Evolutionary conservation across 2,797 vertebrate species (phyloP), one percentile per base, ranked within the genome.

Genomic region (Naso thynnoides): DNA sequence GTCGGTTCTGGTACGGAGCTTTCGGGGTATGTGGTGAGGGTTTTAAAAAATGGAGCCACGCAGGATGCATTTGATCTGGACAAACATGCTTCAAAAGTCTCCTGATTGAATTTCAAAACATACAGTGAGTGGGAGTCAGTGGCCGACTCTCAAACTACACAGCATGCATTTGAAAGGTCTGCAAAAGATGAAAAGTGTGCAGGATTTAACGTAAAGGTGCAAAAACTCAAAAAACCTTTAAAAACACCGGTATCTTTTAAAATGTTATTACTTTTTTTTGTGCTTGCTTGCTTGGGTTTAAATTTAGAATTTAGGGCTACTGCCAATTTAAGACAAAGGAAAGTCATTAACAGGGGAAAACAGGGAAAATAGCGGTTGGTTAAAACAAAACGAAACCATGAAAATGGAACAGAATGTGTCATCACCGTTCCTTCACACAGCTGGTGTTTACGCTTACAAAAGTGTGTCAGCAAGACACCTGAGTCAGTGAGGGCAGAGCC

Each of bases 381-480:
- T 0, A 27, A 38, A 38, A 16, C 41, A 9, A 42, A 59, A 56
- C 14, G 11, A 38, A 42, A 33, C 33, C 3, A 58, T 45, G 14
- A 21, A n/a, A 39, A 55, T 15, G 6, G 2, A 42, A 4, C n/a
- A n/a, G 65, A 27, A 53, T 8, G 23, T 45, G 47, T 56, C 27
- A 44, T 39, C 27, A 10, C 6, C 2, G 6, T 3, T 5, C n/a
- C 8, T 50, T 54, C 11, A 4, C n/a, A 10, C 41, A 23, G 19
- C 11, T 42, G n/a, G 31, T 29, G 36, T 39, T 60, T 50, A 6
- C 36, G 15, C 26, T 45, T 45, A 24, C 2, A 26, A 18, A 63
- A 54, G 61, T 31, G 48, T 33, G 57, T 61, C 45, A 70, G 1
- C 24, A 16, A 76, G 74, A 82, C 68, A 68, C 78, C 58, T 42